Evolutionary conservation across 2,888 invertebrate species (phyloP).

Genomic region (Troglohyphantes excavatus): DNA sequence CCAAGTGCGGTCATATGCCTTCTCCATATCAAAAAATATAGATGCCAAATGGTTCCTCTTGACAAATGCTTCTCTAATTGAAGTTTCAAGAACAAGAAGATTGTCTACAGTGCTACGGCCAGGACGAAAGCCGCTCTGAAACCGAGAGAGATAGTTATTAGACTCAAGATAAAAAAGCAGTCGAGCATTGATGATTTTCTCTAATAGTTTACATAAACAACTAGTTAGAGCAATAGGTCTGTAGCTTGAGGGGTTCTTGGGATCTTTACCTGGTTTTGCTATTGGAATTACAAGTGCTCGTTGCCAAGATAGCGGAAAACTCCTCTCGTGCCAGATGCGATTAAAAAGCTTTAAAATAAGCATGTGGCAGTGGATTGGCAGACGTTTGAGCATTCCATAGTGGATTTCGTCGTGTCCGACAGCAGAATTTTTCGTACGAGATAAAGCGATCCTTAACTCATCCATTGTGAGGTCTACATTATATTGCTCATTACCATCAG

Average conservation of each 20-base stretch:
- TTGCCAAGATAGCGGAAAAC: background rate
- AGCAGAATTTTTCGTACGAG: too few relatives aligned
- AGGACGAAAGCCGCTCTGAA: conserved; percentile 20
- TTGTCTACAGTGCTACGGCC: too few relatives aligned
- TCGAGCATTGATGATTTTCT: conserved; percentile 80
- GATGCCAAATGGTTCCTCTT: conserved; percentile 78
- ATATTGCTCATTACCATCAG: too few relatives aligned
- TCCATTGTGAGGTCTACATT: too few relatives aligned
- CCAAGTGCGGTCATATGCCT: conserved; percentile 79
- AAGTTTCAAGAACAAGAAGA: too few relatives aligned
- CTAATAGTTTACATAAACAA: conserved; percentile 80
- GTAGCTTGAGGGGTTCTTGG: too few relatives aligned
- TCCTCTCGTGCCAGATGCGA: background rate
- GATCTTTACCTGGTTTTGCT: conserved; percentile 2
- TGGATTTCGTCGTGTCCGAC: too few relatives aligned
- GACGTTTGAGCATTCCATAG: too few relatives aligned
- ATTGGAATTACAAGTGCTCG: background rate
- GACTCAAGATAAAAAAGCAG: conserved; percentile 76
- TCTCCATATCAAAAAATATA: conserved; percentile 79
- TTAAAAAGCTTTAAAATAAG: background rate
- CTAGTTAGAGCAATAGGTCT: conserved; percentile 80
- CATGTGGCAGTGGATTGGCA: too few relatives aligned
- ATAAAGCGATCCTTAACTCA: too few relatives aligned
- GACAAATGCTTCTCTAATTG: conserved; percentile 79
- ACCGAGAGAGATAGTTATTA: background rate